Conservation (phyloP, 2,113 vertebrate genomes). For the Zapus hudsonius region DNA sequence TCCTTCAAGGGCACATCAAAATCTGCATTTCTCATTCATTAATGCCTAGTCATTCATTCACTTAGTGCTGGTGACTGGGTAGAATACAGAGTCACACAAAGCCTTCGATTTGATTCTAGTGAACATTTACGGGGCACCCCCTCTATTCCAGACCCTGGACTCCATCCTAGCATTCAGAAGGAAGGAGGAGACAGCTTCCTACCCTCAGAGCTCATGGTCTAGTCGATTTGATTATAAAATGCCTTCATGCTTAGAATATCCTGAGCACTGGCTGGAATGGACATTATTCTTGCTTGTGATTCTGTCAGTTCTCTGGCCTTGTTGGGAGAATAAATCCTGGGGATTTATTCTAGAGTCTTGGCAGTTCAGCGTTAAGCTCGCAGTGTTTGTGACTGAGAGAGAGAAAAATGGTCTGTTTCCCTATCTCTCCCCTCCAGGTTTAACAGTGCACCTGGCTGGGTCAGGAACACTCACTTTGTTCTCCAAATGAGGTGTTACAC, state of each 20-base stretch:
- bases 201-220: neutral
- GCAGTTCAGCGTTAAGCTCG: conserved; percentile 61
- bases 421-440: conserved; percentile 67
- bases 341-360: conserved; percentile 66
- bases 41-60: neutral
- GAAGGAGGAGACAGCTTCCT: neutral
- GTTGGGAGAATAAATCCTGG: conserved; percentile 60
- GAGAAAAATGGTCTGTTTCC: conserved; percentile 49
- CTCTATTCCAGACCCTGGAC: neutral
- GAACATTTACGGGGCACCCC: neutral
- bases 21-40: conserved; percentile 29
- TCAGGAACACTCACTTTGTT: conserved; percentile 39
- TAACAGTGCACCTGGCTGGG: conserved; percentile 53
- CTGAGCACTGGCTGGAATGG: conserved; percentile 37
- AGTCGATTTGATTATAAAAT: conserved; percentile 44
- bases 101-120: neutral
- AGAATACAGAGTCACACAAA: neutral
- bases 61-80: neutral
- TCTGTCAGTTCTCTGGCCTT: conserved; percentile 62
- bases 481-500: conserved; percentile 60
- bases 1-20: neutral
- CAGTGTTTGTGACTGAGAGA: conserved; percentile 54
- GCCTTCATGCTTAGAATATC: conserved; percentile 42
- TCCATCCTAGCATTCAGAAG: conserved; percentile 1
- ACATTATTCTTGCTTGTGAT: conserved; percentile 36